Evolutionary conservation across 64 coral and sea anemone genomes (phyloP), one percentile per base, ranked within the genome.

Genomic region (Platygyra sinensis): DNA sequence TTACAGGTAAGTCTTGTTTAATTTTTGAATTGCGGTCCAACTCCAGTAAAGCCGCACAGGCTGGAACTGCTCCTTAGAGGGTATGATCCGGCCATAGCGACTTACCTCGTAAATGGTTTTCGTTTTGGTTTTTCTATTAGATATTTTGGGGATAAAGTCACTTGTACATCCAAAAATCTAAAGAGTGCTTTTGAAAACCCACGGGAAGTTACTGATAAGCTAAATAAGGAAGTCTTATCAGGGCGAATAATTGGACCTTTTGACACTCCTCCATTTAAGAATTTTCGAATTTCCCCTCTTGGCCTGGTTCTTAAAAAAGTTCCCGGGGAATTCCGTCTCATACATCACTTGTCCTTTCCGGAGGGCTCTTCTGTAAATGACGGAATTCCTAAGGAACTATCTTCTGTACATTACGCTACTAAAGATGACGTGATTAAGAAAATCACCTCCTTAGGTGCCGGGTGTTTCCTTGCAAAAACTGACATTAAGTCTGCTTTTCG

Each of bases 21-120:
- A n/a, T n/a, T n/a, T n/a, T n/a, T n/a, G n/a, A n/a, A n/a, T 29
- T 28, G 57, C 36, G 79, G 30, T 30, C 79, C 72, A 86, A 86
- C 83, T 3, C 62, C 83, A 46, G 83, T 86, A 86, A 32, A 39
- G 49, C 18, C 22, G 28, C 20, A 86, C 18, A 86, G 80, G 10
- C 63, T 60, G n/a, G 4, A 50, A 67, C 30, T 59, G 19, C 63
- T 59, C 16, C 46, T 83, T 30, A 57, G 2, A 63, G 55, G n/a
- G n/a, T n/a, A 83, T 15, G 33, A 83, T 29, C 80, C 60, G 27
- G n/a, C 31, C 1, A 8, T 5, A 3, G 19, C 19, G 55, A 63
- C 60, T 31, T 60, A 57, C 31, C 19, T 51, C 18, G 0, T 64
- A 64, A 52, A 52, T 5, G 50, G 50, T 10, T 52, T 52, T 52